A percentile compares a stretch with the other conserved stretches of the same genome.
Evolutionary conservation across 2,797 vertebrate species (phyloP).

Genomic region (Lycodopsis pacificus): DNA sequence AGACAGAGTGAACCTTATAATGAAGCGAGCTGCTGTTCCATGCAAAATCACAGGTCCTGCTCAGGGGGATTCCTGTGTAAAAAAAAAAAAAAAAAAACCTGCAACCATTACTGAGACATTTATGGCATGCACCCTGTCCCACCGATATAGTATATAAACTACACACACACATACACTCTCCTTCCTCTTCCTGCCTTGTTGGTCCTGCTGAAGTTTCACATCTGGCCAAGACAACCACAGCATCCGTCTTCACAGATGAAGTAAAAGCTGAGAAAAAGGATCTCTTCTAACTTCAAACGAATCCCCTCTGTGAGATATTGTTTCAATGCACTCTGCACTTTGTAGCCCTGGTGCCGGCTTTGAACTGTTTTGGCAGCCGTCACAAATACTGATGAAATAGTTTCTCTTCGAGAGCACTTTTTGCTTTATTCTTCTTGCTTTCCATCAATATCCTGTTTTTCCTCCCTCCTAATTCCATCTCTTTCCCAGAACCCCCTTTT

Average conservation of each 20-base stretch:
- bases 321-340: constrained; percentile 70
- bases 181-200: constrained; percentile 17
- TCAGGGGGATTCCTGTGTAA: constrained; percentile 20
- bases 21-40: constrained; percentile 20
- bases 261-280: constrained; percentile 47
- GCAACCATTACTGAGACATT: constrained; percentile 4
- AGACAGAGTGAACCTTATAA: constrained; percentile 40
- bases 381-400: constrained; percentile 71
- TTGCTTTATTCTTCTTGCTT: constrained; percentile 32
- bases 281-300: constrained; percentile 66
- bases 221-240: constrained; percentile 64
- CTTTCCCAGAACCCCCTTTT: constrained; percentile 8
- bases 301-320: constrained; percentile 71
- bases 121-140: background rate
- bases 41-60: constrained; percentile 11
- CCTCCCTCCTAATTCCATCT: constrained; percentile 19
- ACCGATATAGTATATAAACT: background rate
- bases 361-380: constrained; percentile 79
- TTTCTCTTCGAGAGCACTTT: constrained; percentile 56
- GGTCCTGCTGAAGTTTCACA: constrained; percentile 58
- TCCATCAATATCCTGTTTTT: constrained; percentile 31
- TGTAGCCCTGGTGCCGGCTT: constrained; percentile 66
- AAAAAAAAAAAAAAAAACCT: constrained; percentile 14
- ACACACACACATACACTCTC: background rate
- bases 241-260: constrained; percentile 66